Base-by-base conservation (phyloP, 2,797 vertebrate species). In the Oceanodroma leucorhoa region DNA sequence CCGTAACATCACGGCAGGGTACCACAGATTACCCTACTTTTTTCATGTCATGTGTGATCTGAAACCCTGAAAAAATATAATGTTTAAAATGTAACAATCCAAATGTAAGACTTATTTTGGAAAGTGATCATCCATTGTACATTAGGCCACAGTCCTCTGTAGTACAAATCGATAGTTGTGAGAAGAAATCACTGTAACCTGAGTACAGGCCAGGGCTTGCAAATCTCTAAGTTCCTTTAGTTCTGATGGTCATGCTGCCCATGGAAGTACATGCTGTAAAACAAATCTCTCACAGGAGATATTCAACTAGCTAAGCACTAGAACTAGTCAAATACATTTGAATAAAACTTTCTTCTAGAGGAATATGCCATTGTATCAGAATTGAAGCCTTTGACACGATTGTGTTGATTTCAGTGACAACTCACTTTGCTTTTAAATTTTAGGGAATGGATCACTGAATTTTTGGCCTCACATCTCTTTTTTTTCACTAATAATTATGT, bases 281-380 rank as follows among this genome's bases (percentile, higher is more conserved):
- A 57, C 0, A 0, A 51, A 26, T 71, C n/a, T 72, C 23, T 83
- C 40, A 38, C 4, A 3, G 40, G 14, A 77, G 48, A 40, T 55
- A 40, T 3, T 69, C 60, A 70, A 53, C 43, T 32, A 66, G 6
- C 17, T 83, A 22, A 93, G 34, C 38, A 26, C 43, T 83, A 29
- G 32, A 90, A 57, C 24, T 38, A 38, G 30, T 78, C 48, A 62
- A 43, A 84, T 58, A 46, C 8, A 48, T 66, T 83, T 50, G 15
- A 65, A 43, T 57, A 61, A 87, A 67, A 29, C 24, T 26, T 78
- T 85, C 7, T 60, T 83, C 55, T 50, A 86, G 51, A 54, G 21
- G 24, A 89, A 27, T 38, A 54, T 45, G 29, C 11, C 6, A 40
- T 51, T 91, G 62, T 22, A 62, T 24, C 12, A 58, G 46, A 65